Conservation (phyloP, 2,797 vertebrate genomes). For the Sphenopsis melanotis region DNA sequence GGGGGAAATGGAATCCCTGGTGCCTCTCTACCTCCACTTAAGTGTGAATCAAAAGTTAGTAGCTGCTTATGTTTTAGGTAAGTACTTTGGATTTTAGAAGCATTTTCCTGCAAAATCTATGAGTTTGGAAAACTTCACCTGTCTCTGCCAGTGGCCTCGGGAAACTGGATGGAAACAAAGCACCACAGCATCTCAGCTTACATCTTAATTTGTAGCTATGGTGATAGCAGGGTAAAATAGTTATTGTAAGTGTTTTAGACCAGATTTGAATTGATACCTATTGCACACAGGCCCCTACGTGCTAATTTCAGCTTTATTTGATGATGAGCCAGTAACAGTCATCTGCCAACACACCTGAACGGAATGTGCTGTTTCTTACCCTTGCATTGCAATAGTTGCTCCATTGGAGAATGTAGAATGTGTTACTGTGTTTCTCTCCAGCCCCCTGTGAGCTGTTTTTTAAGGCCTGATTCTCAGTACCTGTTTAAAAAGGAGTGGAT, state of each 20-base stretch:
- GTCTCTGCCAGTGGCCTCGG: not conserved
- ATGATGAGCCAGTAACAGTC: not conserved
- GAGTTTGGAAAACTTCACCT: not conserved
- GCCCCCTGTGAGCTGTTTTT: not conserved
- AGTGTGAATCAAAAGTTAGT: slow-evolving; percentile 99
- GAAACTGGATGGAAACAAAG: not conserved
- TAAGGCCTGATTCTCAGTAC: not conserved
- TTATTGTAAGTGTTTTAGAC: not conserved
- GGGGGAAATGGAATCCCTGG: slow-evolving; percentile 94
- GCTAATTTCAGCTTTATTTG: not conserved
- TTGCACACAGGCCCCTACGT: not conserved
- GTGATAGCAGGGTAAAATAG: not conserved
- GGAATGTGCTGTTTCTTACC: not conserved
- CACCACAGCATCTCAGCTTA: not conserved
- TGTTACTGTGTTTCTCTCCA: not conserved
- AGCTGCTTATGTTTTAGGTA: slow-evolving; percentile 98
- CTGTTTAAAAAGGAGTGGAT: not conserved
- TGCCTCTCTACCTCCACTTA: slow-evolving; percentile 99
- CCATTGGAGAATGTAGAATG: not conserved
- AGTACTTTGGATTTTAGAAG: slow-evolving; percentile 33
- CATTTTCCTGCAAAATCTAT: not conserved
- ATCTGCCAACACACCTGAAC: not conserved
- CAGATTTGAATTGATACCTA: not conserved
- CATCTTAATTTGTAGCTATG: not conserved
- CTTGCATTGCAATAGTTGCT: not conserved